Conservation (phyloP, 2,888 invertebrate genomes). For the Atrina japonica region DNA sequence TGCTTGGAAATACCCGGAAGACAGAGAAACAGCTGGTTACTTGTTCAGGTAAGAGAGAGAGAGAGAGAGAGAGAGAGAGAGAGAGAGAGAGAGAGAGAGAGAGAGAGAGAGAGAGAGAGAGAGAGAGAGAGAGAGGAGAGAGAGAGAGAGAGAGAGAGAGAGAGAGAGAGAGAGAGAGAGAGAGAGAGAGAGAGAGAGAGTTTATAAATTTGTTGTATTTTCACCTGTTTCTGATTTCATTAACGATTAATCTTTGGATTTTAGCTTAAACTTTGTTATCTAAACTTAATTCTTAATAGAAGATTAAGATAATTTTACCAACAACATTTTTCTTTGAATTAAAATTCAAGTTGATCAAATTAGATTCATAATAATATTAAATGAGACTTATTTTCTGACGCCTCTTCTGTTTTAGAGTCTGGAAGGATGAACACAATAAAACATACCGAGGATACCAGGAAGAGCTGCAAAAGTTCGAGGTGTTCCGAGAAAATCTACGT, state of each 20-base stretch:
- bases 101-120: no score
- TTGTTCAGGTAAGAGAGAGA: constrained; percentile 7
- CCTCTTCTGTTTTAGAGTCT: constrained; percentile 37
- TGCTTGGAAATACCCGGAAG: neutral
- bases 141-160: constrained; percentile 24
- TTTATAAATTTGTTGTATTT: neutral
- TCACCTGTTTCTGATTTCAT: neutral
- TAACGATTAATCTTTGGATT: no score
- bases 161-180: constrained; percentile 34
- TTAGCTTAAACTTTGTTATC: no score
- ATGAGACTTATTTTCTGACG: neutral
- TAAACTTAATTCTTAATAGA: no score
- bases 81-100: constrained; percentile 29
- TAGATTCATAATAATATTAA: neutral
- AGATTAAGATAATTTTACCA: constrained; percentile 1
- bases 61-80: constrained; percentile 34
- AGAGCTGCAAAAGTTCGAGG: constrained; percentile 36
- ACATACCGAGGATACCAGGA: constrained; percentile 34
- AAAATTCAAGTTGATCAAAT: neutral
- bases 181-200: constrained; percentile 30
- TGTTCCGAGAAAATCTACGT: constrained; percentile 52
- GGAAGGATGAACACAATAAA: constrained; percentile 46
- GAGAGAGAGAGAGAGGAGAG: neutral
- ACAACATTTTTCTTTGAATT: neutral
- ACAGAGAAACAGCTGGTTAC: no score